Evolutionary conservation across 2,797 vertebrate species (phyloP).

Genomic region (Fringilla coelebs): DNA sequence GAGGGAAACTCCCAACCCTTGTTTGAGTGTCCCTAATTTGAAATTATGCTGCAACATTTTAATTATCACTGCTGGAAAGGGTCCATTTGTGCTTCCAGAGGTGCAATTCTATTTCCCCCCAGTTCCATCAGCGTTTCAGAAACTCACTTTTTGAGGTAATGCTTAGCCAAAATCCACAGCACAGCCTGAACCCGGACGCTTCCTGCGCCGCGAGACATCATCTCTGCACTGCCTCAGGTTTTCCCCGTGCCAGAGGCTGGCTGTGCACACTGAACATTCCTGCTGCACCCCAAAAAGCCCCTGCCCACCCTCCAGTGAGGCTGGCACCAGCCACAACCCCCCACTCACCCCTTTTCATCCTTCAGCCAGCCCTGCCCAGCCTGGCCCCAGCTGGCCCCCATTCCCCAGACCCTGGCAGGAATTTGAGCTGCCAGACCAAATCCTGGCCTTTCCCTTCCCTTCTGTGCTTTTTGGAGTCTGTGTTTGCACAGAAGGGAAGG

Average conservation of each 20-base stretch:
- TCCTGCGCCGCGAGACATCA: not conserved
- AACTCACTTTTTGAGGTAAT: not conserved
- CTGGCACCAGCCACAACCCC: not conserved
- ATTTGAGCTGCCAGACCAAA: not conserved
- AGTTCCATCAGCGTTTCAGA: not conserved
- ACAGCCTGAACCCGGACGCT: not conserved
- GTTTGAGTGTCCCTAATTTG: slow-evolving; percentile 15
- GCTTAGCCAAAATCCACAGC: not conserved
- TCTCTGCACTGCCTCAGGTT: not conserved
- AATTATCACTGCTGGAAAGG: not conserved
- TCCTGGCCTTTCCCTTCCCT: not conserved
- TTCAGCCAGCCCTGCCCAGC: not conserved
- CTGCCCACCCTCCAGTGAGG: not conserved
- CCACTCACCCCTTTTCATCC: accelerated
- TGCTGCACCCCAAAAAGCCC: not conserved
- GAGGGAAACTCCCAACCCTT: slow-evolving; percentile 66
- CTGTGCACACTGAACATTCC: not conserved
- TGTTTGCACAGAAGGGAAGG: not conserved
- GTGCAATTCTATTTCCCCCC: not conserved
- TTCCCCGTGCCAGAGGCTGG: accelerated
- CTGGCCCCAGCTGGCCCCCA: not conserved
- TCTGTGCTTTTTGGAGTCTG: not conserved
- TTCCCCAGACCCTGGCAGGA: not conserved
- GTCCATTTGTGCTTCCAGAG: not conserved
- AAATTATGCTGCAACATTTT: not conserved